These are phyloP conservation scores for Chloromyia formosa DNA, from an alignment of 2,888 invertebrate genomes.

Conservation along the genomic window DNA sequence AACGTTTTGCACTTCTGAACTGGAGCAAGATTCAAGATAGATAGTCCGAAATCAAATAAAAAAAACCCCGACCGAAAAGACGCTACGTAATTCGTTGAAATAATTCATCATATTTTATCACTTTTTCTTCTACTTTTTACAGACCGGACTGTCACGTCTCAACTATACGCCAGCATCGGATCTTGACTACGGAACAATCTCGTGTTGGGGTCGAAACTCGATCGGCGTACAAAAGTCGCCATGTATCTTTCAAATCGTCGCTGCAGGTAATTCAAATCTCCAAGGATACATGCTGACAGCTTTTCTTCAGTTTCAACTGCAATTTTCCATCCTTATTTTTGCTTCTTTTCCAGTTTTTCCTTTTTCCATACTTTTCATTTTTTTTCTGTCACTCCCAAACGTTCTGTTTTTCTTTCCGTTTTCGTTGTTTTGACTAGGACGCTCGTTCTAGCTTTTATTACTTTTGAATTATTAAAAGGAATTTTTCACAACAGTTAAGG, in stretches of 20 bases:
- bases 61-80: background rate
- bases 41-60: too few relatives aligned
- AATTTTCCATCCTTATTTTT: slow-evolving; percentile 11
- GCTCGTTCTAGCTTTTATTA: slow-evolving; percentile 24
- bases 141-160: slow-evolving; percentile 67
- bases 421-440: too few relatives aligned
- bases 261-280: slow-evolving; percentile 71
- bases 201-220: slow-evolving; percentile 85
- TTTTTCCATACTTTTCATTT: slow-evolving; percentile 6
- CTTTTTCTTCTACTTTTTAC: slow-evolving; percentile 39
- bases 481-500: slow-evolving; percentile 21
- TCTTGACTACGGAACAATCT: slow-evolving; percentile 88
- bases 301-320: slow-evolving; percentile 25
- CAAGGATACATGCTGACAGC: slow-evolving; percentile 41
- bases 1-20: too few relatives aligned
- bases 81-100: slow-evolving; percentile 22
- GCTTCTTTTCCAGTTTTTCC: background rate
- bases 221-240: slow-evolving; percentile 86
- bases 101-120: slow-evolving; percentile 44
- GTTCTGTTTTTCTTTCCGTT: too few relatives aligned
- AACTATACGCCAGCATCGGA: slow-evolving; percentile 88
- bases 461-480: slow-evolving; percentile 35
- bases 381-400: too few relatives aligned
- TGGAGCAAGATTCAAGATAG: too few relatives aligned
- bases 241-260: slow-evolving; percentile 86